Base-by-base conservation (phyloP, 1,140 invertebrate species). In the Microplitis demolitor region DNA sequence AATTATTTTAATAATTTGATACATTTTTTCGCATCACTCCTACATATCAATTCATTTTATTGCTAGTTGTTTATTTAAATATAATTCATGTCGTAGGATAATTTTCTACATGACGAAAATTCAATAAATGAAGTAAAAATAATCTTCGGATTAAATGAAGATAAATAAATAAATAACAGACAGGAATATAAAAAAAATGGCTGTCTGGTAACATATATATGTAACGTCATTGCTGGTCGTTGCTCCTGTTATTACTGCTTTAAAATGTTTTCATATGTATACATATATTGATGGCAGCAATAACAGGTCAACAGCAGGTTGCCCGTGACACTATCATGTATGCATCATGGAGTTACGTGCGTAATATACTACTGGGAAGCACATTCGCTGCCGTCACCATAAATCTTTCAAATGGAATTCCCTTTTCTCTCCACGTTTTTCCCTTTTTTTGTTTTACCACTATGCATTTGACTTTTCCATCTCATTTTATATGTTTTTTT, bases 351-450 rank as follows among this genome's bases (percentile, higher is more conserved):
- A 71, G 66, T 71, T 71, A 39, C 64, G 62, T 45, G 51, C 37
- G 16, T 14, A 35, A 16, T 45, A 73, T 51, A 69, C 51, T 50
- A 60, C 35, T 16, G 54, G 54, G 35, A 53, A 58, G 58, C 51
- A 67, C 76, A 58, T 73, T 63, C 56, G 71, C 54, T 56, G 60
- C 58, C 67, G 33, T 69, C 73, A 24, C 24, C 76, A 81, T 83
- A 82, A 82, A 82, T 83, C 78, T 75, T 77, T 70, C 72, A 75
- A 79, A 80, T 82, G 77, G 76, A 81, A 78, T 78, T 72, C 74
- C 68, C 74, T 73, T 53, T 70, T 69, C 33, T 66, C 66, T 63
- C 73, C 50, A 24, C 24, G 24, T 24, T 24, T 24, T 24, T 24
- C 2, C 24, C 24, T 37, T 72, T 9, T 58, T 33, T 33, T 60